phyloP scores from a whole-genome alignment of 2,888 invertebrate species.

The Dryobotodes eremita region DNA sequence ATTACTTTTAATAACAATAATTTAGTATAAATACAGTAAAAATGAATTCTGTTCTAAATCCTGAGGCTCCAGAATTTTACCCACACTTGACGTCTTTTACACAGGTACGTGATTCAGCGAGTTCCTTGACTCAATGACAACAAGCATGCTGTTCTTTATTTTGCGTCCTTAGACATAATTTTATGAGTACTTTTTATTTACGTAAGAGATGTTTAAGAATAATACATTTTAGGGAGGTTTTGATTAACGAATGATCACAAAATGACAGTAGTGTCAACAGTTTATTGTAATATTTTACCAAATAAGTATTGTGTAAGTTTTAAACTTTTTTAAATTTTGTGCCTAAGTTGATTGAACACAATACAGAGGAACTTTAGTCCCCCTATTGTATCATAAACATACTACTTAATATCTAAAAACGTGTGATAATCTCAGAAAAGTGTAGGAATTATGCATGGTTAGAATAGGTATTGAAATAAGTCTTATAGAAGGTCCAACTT shows the following conservation, averaged over 20 bases:
- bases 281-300: slow-evolving; percentile 1
- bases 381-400: neutral
- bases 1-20: slow-evolving; percentile 64
- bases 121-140: slow-evolving; percentile 69
- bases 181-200: slow-evolving; percentile 31
- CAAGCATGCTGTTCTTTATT: slow-evolving; percentile 76
- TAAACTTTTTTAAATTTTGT: neutral
- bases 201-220: neutral
- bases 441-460: neutral
- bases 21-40: slow-evolving; percentile 64
- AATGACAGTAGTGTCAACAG: neutral
- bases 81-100: slow-evolving; percentile 80
- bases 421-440: neutral
- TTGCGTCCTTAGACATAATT: slow-evolving; percentile 2
- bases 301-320: neutral
- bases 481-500: neutral
- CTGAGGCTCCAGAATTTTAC: slow-evolving; percentile 86
- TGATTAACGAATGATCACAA: slow-evolving; percentile 1
- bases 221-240: neutral
- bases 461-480: no score
- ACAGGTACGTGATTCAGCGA: slow-evolving; percentile 78
- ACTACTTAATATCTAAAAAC: neutral
- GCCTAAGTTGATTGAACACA: neutral
- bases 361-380: neutral
- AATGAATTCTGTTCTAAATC: slow-evolving; percentile 85